Evolutionary conservation across 2,888 invertebrate species (phyloP).

Genomic region (Cylindroiulus punctatus): DNA sequence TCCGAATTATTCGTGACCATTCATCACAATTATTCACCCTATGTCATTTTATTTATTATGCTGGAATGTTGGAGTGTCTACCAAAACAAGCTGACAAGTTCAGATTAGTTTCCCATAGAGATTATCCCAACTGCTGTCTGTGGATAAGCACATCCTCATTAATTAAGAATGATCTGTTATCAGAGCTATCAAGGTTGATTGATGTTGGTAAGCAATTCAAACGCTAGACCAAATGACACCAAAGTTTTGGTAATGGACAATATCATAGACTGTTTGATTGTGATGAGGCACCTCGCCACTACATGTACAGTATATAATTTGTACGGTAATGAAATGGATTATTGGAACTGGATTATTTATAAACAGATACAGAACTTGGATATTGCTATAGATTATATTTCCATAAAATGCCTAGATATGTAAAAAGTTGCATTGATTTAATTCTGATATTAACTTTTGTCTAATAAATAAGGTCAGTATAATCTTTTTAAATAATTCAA

Average conservation of each 20-base stretch:
- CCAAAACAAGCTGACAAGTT: constrained; percentile 25
- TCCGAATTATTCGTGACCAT: not conserved
- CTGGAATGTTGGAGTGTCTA: not conserved
- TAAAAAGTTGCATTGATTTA: too few relatives aligned
- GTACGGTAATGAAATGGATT: too few relatives aligned
- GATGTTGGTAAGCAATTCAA: constrained; percentile 12
- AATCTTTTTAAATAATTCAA: too few relatives aligned
- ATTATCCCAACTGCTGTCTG: not conserved
- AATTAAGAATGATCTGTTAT: constrained; percentile 12
- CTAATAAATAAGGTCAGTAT: too few relatives aligned
- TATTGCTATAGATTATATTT: too few relatives aligned
- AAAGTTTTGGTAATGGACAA: not conserved
- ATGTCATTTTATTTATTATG: not conserved
- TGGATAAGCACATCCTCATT: not conserved
- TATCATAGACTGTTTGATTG: not conserved
- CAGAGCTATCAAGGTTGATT: not conserved
- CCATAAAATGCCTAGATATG: too few relatives aligned
- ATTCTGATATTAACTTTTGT: too few relatives aligned
- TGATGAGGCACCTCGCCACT: not conserved
- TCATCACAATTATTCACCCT: not conserved
- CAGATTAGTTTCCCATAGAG: constrained; percentile 12
- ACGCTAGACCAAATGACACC: not conserved
- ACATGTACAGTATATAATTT: too few relatives aligned
- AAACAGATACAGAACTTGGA: too few relatives aligned
- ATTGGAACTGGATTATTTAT: too few relatives aligned